These are phyloP conservation scores for Tenthredo mesomela DNA, from an alignment of 2,888 invertebrate species.

Conservation along the genomic window DNA sequence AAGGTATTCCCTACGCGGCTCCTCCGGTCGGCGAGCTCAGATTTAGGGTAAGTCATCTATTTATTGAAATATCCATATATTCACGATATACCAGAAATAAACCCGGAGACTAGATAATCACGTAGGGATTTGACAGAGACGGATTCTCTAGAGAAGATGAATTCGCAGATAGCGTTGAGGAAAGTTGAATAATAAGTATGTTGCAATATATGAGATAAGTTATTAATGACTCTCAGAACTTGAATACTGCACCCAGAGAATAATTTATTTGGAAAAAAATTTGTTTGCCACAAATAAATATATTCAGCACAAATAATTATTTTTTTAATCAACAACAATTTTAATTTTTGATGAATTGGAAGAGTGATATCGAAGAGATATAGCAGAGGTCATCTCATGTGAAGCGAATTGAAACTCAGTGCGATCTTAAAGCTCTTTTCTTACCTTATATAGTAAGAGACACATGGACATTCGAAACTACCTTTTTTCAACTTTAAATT, in stretches of 20 bases:
- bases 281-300: neutral
- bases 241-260: neutral
- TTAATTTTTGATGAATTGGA: neutral
- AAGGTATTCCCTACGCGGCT: slow-evolving; percentile 75
- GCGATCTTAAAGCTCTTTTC: neutral
- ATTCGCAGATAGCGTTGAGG: neutral
- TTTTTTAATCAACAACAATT: neutral
- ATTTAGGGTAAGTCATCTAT: slow-evolving; percentile 71
- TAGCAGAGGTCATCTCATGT: neutral
- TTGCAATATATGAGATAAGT: neutral
- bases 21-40: slow-evolving; percentile 75
- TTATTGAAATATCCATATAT: slow-evolving; percentile 12
- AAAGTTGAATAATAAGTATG: neutral
- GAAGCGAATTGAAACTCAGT: neutral
- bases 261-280: neutral
- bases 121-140: neutral
- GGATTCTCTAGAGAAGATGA: neutral
- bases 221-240: neutral
- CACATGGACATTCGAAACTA: neutral
- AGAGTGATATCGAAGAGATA: neutral
- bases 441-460: neutral
- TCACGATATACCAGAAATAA: neutral
- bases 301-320: neutral
- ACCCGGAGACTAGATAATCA: neutral
- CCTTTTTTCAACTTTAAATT: neutral